phyloP scores from a whole-genome alignment of 2,797 vertebrate species.

The Nasua narica region DNA sequence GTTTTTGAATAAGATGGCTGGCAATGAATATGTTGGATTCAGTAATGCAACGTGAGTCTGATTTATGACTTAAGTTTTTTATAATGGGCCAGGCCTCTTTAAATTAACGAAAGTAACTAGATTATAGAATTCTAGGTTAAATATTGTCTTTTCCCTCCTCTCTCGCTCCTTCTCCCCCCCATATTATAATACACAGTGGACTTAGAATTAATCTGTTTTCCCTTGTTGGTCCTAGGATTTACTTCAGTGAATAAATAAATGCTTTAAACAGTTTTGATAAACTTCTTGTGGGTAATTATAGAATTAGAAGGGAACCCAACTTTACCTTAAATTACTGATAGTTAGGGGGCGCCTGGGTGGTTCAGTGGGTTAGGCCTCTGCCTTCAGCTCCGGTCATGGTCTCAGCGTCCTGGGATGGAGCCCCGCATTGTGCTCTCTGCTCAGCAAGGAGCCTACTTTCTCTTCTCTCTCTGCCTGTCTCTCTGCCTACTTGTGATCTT shows the following conservation, averaged over 20 bases:
- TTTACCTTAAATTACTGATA: background rate
- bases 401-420: too few species aligned
- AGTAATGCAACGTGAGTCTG: constrained; percentile 97
- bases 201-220: background rate
- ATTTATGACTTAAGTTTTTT: constrained; percentile 44
- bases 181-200: background rate
- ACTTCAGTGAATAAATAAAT: constrained; percentile 20
- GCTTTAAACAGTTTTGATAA: background rate
- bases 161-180: background rate
- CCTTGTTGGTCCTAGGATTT: background rate
- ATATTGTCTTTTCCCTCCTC: background rate
- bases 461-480: too few species aligned
- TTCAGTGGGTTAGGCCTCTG: too few species aligned
- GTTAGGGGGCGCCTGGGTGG: background rate
- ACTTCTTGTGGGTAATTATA: background rate
- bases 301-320: background rate
- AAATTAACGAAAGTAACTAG: background rate
- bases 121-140: constrained; percentile 26
- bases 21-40: constrained; percentile 98
- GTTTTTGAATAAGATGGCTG: constrained; percentile 98
- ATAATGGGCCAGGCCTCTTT: background rate
- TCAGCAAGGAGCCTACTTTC: too few species aligned
- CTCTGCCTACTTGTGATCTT: too few species aligned
- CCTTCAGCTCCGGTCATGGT: too few species aligned
- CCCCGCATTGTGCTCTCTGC: too few species aligned